Percentiles rank a stretch among this genome's conserved stretches.
Conservation (phyloP, 1,140 invertebrate species). For the Elymnias hypermnestra region DNA sequence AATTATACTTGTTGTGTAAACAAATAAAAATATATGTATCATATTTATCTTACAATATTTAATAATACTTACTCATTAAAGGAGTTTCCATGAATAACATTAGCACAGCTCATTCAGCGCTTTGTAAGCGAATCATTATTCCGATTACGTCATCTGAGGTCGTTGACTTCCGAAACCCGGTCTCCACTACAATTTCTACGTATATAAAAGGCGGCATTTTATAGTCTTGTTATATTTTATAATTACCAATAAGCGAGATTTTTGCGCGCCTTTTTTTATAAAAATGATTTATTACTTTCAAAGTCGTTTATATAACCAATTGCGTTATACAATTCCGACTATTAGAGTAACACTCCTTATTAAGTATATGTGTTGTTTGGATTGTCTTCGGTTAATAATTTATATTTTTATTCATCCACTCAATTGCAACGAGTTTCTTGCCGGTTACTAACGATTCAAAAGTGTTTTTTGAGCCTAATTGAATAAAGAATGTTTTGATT, state of each 20-base stretch:
- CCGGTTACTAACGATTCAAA: too few relatives aligned
- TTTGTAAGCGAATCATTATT: constrained; percentile 22
- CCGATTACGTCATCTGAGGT: constrained; percentile 26
- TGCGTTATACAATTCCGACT: too few relatives aligned
- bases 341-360: too few relatives aligned
- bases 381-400: too few relatives aligned
- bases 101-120: constrained; percentile 18
- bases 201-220: neutral
- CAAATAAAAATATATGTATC: neutral
- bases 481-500: too few relatives aligned
- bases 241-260: neutral
- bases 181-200: constrained; percentile 4
- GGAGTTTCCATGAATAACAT: constrained; percentile 19
- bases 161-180: constrained; percentile 22
- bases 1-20: too few relatives aligned
- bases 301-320: too few relatives aligned
- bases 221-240: neutral
- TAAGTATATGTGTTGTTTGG: too few relatives aligned
- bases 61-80: constrained; percentile 10
- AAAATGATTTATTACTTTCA: too few relatives aligned
- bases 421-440: too few relatives aligned
- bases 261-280: neutral
- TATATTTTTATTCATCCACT: too few relatives aligned
- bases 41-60: constrained; percentile 6
- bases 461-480: too few relatives aligned